Base-by-base conservation (phyloP, 2,113 vertebrate species). In the Oenanthe melanoleuca region DNA sequence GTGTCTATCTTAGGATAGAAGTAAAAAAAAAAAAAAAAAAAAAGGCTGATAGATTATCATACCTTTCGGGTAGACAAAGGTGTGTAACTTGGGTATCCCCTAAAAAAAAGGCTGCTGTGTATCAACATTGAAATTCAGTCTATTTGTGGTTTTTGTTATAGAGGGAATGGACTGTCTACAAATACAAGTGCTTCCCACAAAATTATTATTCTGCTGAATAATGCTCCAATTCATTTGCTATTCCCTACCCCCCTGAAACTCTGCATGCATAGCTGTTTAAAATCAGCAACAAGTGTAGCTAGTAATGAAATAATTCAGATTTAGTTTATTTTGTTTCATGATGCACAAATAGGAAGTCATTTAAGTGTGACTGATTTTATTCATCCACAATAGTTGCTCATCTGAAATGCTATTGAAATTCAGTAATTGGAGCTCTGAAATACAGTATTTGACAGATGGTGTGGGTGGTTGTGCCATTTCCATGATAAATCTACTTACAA, bases 401-500 rank as follows among this genome's bases (percentile, higher is more conserved):
- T 82, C 77, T 97, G 91, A 95, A 95, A 66, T 53, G 94, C 89
- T 94, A 75, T 42, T 93, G 88, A 92, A 93, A 83, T 93, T 95
- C 88, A 82, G 69, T 95, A 92, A 95, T 67, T 96, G 69, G 74
- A 95, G 74, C 63, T 97, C 72, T 93, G 84, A 95, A 96, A 57
- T 89, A 40, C 38, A 84, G 34, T 74, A 80, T 93, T 95, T 95
- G 86, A 93, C 83, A 97, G 95, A 95, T 89, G 65, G 85, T 65
- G 63, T 96, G 74, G 92, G 78, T 91, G 77, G 88, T 55, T 85
- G 74, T 96, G 84, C 37, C 66, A 61, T 96, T 97, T 97, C 87
- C 92, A 82, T 91, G 88, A 79, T 89, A 82, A 93, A 96, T 96
- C 96, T 86, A 64, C 88, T 89, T 96, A 94, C 40, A 67, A 93